A percentile compares a stretch with the other conserved stretches of the same genome.
Conservation (phyloP, 2,113 vertebrate genomes). For the Riparia riparia region DNA sequence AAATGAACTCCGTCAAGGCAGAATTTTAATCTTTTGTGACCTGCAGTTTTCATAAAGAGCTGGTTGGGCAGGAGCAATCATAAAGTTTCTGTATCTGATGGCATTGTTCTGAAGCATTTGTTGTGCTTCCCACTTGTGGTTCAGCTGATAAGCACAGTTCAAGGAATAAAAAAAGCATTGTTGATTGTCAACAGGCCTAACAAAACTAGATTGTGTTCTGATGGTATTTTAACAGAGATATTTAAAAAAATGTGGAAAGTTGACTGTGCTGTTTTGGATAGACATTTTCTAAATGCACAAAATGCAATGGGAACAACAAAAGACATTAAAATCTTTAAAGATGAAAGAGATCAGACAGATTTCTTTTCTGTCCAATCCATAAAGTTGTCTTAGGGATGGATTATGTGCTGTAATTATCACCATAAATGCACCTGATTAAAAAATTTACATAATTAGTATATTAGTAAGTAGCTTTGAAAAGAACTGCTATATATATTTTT, state of each 20-base stretch:
- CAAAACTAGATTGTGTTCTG: constrained; percentile 37
- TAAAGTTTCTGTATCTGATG: constrained; percentile 50
- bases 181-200: not conserved
- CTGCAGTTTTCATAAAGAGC: constrained; percentile 43
- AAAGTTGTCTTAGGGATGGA: not conserved
- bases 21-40: constrained; percentile 49
- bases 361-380: not conserved
- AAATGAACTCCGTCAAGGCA: constrained; percentile 3
- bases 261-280: not conserved
- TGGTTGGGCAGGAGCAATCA: not conserved
- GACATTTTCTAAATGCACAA: not conserved
- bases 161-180: constrained; percentile 49
- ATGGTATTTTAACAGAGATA: constrained; percentile 15
- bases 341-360: not conserved
- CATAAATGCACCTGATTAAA: not conserved
- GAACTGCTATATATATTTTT: not conserved
- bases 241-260: not conserved
- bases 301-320: not conserved
- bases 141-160: constrained; percentile 51
- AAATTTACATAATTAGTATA: not conserved
- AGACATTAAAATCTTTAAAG: not conserved
- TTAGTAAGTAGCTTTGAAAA: not conserved
- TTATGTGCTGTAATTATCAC: not conserved
- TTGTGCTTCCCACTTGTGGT: constrained; percentile 52
- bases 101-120: constrained; percentile 48